Conservation (phyloP, 2,888 invertebrate genomes). For the Pristionchus mayeri region DNA sequence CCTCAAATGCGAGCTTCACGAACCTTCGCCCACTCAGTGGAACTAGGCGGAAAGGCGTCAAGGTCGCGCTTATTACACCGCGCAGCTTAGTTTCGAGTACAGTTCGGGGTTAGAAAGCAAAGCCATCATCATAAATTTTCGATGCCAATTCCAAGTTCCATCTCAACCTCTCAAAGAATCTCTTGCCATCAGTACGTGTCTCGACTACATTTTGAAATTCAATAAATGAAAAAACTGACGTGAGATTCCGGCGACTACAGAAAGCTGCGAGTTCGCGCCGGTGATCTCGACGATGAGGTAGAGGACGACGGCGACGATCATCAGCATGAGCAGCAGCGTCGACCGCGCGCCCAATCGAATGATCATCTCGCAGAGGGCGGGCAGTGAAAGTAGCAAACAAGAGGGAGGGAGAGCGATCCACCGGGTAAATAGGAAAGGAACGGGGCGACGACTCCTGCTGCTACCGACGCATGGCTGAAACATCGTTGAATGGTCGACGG, state of each 20-base stretch:
- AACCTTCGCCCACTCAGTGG: too few relatives aligned
- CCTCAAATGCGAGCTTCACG: too few relatives aligned
- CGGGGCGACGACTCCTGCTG: not conserved
- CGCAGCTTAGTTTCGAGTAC: too few relatives aligned
- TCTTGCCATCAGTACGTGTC: too few relatives aligned
- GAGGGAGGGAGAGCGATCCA: not conserved
- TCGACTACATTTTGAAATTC: too few relatives aligned
- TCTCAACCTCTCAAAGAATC: too few relatives aligned
- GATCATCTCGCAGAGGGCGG: not conserved
- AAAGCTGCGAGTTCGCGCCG: not conserved
- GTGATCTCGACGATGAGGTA: constrained; percentile 48
- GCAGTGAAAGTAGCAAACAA: constrained; percentile 27
- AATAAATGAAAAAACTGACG: constrained; percentile 22
- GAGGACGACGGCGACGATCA: constrained; percentile 39
- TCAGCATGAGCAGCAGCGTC: constrained; percentile 31
- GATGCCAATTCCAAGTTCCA: too few relatives aligned
- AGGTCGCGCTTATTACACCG: too few relatives aligned
- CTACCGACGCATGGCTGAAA: not conserved
- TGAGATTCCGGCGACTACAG: constrained; percentile 31
- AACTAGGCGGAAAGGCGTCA: too few relatives aligned
- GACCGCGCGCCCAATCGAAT: constrained; percentile 26
- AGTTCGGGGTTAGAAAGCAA: too few relatives aligned
- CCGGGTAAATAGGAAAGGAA: constrained; percentile 18
- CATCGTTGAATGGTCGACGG: not conserved
- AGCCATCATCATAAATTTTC: too few relatives aligned